Evolutionary conservation across 23 tunicate genomes (phyloP), one percentile per base, ranked within the genome.

Genomic region (Styela clava): DNA sequence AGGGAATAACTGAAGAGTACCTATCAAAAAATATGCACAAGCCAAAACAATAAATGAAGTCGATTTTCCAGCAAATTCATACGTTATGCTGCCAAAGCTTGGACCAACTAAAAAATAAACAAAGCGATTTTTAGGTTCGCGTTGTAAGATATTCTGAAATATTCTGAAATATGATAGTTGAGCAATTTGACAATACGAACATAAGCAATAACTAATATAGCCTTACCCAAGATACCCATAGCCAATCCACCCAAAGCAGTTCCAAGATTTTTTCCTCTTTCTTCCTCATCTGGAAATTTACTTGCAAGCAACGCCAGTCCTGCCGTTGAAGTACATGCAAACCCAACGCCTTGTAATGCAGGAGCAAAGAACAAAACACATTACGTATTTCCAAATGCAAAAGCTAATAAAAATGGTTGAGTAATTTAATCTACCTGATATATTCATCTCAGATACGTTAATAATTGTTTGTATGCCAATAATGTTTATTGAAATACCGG

Each of bases 161-260:
- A n/a, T n/a, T n/a, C n/a, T n/a, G n/a, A n/a, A n/a, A n/a, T n/a
- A n/a, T n/a, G n/a, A n/a, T n/a, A n/a, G n/a, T n/a, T n/a, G n/a
- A n/a, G n/a, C n/a, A n/a, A n/a, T n/a, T n/a, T n/a, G n/a, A n/a
- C n/a, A n/a, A n/a, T n/a, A n/a, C n/a, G n/a, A n/a, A n/a, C n/a
- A n/a, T n/a, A n/a, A n/a, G n/a, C n/a, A n/a, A n/a, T n/a, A n/a
- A n/a, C n/a, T n/a, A n/a, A n/a, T n/a, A n/a, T n/a, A n/a, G n/a
- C n/a, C n/a, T 81, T 85, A 93, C 98, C 34, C 28, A 93, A 68
- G 61, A 93, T 86, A 56, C 98, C 98, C 98, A 93, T 70, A 16
- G 98, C 98, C 16, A 93, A 85, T 9, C 98, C 98, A 22, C 98
- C 89, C 33, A 93, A 80, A 3, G 93, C 98, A 35, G 84, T 9